A percentile compares a stretch with the other conserved stretches of the same genome.
Conservation (phyloP, 2,797 vertebrate species). For the Chelon auratus region DNA sequence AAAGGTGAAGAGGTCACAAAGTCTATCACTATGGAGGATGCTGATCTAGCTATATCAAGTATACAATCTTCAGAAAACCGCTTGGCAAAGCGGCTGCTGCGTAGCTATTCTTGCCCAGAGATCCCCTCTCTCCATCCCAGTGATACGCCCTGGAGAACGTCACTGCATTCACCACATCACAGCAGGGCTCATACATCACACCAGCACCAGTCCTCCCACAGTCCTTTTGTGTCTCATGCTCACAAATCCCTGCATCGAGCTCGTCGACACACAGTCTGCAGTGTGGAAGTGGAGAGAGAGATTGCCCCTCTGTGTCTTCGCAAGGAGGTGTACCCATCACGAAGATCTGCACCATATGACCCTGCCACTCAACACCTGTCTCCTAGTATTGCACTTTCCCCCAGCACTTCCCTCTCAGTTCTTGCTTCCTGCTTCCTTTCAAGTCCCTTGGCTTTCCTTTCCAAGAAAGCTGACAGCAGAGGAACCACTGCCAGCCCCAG, state of each 20-base stretch:
- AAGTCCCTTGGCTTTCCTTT: conserved; percentile 85
- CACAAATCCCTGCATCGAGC: conserved; percentile 69
- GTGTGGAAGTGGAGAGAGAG: conserved; percentile 86
- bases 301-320: conserved; percentile 88
- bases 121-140: conserved; percentile 72
- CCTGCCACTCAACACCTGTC: conserved; percentile 47
- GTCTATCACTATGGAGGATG: conserved; percentile 35
- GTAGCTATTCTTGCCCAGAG: conserved; percentile 90
- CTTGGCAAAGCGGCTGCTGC: conserved; percentile 73
- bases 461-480: conserved; percentile 65
- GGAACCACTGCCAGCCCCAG: conserved; percentile 20
- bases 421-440: conserved; percentile 83
- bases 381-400: conserved; percentile 55
- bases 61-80: conserved; percentile 12
- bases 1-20: conserved; percentile 32
- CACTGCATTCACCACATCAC: conserved; percentile 53
- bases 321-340: conserved; percentile 90
- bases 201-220: conserved; percentile 42
- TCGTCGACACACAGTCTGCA: conserved; percentile 90
- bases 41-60: conserved; percentile 16
- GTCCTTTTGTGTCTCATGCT: conserved; percentile 25
- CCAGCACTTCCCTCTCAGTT: conserved; percentile 74
- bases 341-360: conserved; percentile 63
- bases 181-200: conserved; percentile 36
- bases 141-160: conserved; percentile 46